Evolutionary conservation across 2,113 vertebrate species (phyloP).

Genomic region (Columba janthina): DNA sequence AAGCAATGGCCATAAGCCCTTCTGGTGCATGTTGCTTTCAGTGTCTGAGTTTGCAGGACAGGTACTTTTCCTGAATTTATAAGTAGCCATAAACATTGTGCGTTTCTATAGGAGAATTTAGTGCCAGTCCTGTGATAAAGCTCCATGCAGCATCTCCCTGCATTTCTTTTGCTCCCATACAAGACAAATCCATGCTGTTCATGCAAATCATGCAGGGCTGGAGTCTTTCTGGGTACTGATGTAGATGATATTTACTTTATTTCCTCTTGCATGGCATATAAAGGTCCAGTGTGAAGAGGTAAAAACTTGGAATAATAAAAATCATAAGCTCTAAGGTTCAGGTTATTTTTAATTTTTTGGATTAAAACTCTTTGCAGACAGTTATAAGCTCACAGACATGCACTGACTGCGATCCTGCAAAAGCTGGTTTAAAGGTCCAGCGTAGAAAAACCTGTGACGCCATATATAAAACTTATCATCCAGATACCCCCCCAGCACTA

Average conservation of each 20-base stretch:
- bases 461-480: neutral
- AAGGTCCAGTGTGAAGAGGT: no score
- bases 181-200: no score
- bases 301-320: no score
- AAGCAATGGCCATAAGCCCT: neutral
- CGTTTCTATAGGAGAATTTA: neutral
- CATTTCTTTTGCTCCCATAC: no score
- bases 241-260: no score
- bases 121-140: neutral
- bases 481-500: neutral
- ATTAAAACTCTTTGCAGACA: neutral
- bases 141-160: rapidly evolving
- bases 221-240: no score
- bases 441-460: neutral
- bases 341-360: neutral
- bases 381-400: neutral
- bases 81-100: neutral
- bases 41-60: neutral
- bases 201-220: no score
- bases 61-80: neutral
- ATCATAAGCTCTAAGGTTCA: no score
- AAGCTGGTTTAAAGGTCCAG: neutral
- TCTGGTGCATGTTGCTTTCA: neutral
- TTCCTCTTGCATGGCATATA: no score
- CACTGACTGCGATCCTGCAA: neutral